These are phyloP conservation scores for Oscheius sp. DNA, from an alignment of 2,888 invertebrate species.

Conservation along the genomic window DNA sequence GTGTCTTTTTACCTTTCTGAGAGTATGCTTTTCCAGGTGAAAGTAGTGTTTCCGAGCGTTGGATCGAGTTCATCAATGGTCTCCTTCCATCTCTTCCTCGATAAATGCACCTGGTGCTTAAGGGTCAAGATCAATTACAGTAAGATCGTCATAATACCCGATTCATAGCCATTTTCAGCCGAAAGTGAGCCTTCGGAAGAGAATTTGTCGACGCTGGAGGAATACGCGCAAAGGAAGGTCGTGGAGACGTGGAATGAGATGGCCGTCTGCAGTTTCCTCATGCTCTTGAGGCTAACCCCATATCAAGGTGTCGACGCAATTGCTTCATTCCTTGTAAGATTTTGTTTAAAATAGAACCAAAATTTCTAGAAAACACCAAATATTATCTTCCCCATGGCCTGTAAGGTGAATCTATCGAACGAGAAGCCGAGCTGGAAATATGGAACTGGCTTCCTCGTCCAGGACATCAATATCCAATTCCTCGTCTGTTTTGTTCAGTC, in stretches of 20 bases:
- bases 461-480: neutral
- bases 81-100: constrained; percentile 14
- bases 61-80: neutral
- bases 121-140: constrained; percentile 2
- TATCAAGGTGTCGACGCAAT: neutral
- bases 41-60: neutral
- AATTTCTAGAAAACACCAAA: neutral
- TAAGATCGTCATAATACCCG: neutral
- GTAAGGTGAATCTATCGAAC: neutral
- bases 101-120: neutral
- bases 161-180: neutral
- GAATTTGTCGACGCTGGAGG: neutral
- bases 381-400: neutral
- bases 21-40: neutral
- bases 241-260: constrained; percentile 5
- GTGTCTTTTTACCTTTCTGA: neutral
- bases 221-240: neutral
- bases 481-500: neutral
- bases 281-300: constrained; percentile 1
- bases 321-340: neutral
- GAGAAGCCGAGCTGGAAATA: neutral
- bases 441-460: neutral
- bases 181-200: constrained; percentile 2
- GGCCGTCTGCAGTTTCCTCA: constrained; percentile 3
- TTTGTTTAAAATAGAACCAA: no score